phyloP scores from a whole-genome alignment of 53 echinoderm and acorn worm genomes.

The Hippasteria phrygiana region DNA sequence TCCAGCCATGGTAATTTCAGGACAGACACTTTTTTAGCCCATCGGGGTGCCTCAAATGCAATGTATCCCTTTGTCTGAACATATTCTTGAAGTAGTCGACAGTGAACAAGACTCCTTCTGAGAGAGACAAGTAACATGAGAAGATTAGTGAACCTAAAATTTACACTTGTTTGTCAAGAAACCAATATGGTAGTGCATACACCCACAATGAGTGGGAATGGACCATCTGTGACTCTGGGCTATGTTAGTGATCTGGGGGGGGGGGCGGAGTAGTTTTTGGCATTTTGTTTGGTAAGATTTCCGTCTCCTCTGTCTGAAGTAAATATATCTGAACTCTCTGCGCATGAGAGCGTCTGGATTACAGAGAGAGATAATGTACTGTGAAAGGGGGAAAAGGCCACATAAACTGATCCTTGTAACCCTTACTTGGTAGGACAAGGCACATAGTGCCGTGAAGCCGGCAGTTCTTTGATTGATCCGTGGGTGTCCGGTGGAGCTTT shows the following conservation, averaged over 20 bases:
- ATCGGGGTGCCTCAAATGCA: no score
- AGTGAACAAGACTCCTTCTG: no score
- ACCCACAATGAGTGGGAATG: not conserved
- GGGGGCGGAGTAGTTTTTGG: not conserved
- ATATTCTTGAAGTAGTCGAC: no score
- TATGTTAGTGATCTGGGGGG: not conserved
- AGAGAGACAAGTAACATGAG: slow-evolving; percentile 10
- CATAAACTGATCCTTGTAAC: not conserved
- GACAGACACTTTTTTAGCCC: no score
- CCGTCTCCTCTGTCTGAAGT: not conserved
- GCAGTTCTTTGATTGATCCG: slow-evolving; percentile 22
- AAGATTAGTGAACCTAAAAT: not conserved
- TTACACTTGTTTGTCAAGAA: not conserved
- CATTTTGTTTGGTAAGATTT: not conserved
- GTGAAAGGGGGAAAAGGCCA: not conserved
- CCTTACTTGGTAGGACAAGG: slow-evolving; percentile 1
- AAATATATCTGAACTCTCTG: not conserved
- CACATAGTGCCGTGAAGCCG: not conserved
- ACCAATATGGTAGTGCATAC: slow-evolving; percentile 5
- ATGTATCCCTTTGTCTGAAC: no score
- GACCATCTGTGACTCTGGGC: not conserved
- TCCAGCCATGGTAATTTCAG: no score
- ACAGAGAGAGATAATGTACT: not conserved
- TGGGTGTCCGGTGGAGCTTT: slow-evolving; percentile 23
- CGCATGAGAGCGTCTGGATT: not conserved